These are phyloP conservation scores for Nephila pilipes DNA, from an alignment of 1,140 invertebrate genomes.

Conservation along the genomic window DNA sequence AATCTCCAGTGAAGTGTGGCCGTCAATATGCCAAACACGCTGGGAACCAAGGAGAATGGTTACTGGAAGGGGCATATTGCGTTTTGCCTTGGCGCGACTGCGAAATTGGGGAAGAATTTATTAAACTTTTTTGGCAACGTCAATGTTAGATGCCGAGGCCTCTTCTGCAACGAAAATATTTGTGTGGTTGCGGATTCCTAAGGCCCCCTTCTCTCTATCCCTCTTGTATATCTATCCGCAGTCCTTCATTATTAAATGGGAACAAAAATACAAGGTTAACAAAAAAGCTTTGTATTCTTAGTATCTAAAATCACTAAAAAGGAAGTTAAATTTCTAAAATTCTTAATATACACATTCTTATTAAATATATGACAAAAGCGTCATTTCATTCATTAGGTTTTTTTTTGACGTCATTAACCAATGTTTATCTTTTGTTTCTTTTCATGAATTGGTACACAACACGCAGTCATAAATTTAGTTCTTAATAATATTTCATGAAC, in stretches of 20 bases:
- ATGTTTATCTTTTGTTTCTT: too few species aligned
- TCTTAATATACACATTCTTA: too few species aligned
- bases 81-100: constrained; percentile 9
- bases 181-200: neutral
- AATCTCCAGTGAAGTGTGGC: constrained; percentile 57
- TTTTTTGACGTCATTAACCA: too few species aligned
- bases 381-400: too few species aligned
- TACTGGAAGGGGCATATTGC: constrained; percentile 30
- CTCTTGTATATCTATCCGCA: neutral
- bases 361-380: too few species aligned
- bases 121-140: constrained; percentile 43
- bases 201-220: neutral
- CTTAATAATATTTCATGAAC: too few species aligned
- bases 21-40: constrained; percentile 54
- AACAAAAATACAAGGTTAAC: neutral
- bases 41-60: constrained; percentile 21
- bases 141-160: neutral
- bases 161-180: constrained; percentile 26
- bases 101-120: constrained; percentile 52
- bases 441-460: too few species aligned
- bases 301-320: too few species aligned
- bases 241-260: neutral
- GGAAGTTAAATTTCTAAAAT: too few species aligned
- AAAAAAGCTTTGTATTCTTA: neutral
- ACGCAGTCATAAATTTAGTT: too few species aligned